A percentile compares a stretch with the other conserved stretches of the same genome.
These are phyloP conservation scores for Megalops cyprinoides DNA, from an alignment of 2,797 vertebrate species.

Conservation along the genomic window DNA sequence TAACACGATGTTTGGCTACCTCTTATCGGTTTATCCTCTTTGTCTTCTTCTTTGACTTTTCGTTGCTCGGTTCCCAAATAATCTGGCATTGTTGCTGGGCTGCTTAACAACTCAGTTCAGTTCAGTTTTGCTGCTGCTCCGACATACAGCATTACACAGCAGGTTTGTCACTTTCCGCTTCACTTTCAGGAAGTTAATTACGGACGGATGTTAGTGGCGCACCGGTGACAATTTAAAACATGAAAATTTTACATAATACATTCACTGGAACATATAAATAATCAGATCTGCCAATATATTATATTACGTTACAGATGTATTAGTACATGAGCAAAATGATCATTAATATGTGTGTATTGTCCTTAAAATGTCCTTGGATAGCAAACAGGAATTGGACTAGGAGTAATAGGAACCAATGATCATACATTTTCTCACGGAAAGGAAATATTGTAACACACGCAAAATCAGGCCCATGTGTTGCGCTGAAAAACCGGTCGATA, in stretches of 20 bases:
- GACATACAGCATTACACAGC: slow-evolving; percentile 74
- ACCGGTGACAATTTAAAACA: slow-evolving; percentile 26
- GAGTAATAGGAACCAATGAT: slow-evolving; percentile 22
- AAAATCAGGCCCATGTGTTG: slow-evolving; percentile 72
- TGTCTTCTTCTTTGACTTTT: slow-evolving; percentile 91
- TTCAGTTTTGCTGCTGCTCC: background rate
- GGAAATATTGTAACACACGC: slow-evolving; percentile 39
- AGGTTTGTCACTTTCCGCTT: slow-evolving; percentile 69
- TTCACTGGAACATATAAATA: slow-evolving; percentile 8
- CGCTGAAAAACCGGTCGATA: slow-evolving; percentile 47
- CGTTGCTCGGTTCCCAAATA: slow-evolving; percentile 59
- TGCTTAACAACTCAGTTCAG: background rate
- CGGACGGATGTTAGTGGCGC: slow-evolving; percentile 42
- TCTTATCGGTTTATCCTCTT: slow-evolving; percentile 90
- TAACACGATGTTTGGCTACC: too few relatives aligned
- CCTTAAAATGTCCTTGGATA: background rate
- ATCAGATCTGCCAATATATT: background rate
- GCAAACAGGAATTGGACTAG: background rate
- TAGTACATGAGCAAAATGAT: background rate
- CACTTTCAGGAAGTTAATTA: slow-evolving; percentile 51
- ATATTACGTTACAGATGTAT: background rate
- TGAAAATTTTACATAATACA: background rate
- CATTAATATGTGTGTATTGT: background rate
- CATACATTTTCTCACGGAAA: slow-evolving; percentile 39
- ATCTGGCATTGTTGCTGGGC: slow-evolving; percentile 81